Percentiles rank a stretch among this genome's conserved stretches.
phyloP scores from a whole-genome alignment of 2,888 invertebrate genomes.

The Caenorhabditis angaria region DNA sequence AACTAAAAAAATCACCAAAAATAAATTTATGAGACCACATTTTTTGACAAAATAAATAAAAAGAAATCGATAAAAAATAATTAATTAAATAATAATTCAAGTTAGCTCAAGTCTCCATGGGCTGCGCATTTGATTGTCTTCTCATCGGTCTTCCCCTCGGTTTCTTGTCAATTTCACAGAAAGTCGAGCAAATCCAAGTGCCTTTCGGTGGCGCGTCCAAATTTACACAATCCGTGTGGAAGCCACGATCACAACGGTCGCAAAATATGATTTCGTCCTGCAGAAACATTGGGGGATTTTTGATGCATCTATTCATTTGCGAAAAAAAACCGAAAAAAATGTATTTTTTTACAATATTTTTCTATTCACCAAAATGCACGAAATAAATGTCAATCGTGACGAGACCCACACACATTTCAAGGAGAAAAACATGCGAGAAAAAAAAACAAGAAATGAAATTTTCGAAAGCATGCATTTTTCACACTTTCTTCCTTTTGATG shows the following conservation, averaged over 20 bases:
- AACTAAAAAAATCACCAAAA: no score
- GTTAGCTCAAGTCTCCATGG: not conserved
- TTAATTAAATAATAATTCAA: not conserved
- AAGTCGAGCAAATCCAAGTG: slow-evolving; percentile 78
- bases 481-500: no score
- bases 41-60: slow-evolving; percentile 3
- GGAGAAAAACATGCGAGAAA: no score
- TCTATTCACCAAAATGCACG: no score
- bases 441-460: no score
- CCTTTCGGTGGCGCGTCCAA: slow-evolving; percentile 84
- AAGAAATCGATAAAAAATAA: not conserved
- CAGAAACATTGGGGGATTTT: no score
- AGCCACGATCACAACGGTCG: slow-evolving; percentile 91
- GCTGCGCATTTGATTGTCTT: not conserved
- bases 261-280: slow-evolving; percentile 89
- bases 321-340: no score
- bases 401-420: no score
- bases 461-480: no score
- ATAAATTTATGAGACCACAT: not conserved
- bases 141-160: slow-evolving; percentile 13
- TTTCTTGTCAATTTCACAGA: slow-evolving; percentile 21
- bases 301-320: no score
- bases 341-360: no score
- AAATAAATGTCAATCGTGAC: no score
- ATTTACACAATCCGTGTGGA: slow-evolving; percentile 90